Conservation (phyloP, 2,113 vertebrate species). For the Pachycephala philippinensis region DNA sequence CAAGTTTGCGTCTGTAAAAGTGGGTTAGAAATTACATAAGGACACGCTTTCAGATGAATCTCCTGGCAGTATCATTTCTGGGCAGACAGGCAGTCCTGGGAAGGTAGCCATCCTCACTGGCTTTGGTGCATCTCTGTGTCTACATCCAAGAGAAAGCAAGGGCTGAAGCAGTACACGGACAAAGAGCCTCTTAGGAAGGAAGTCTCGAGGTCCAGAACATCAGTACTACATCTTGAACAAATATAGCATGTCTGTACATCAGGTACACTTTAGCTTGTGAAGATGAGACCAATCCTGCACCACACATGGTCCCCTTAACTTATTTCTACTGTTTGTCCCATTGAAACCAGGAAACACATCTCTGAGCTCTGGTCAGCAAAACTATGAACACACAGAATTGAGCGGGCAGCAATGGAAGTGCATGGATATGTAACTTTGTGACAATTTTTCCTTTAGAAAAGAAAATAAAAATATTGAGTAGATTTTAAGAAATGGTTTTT, state of each 20-base stretch:
- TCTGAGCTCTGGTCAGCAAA: background rate
- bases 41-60: accelerated
- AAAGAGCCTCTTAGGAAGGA: background rate
- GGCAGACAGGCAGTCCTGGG: background rate
- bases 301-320: background rate
- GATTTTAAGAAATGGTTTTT: background rate
- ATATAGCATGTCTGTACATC: background rate
- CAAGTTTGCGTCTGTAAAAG: background rate
- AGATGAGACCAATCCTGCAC: background rate
- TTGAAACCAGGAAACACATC: accelerated
- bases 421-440: background rate
- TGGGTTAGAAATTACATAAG: background rate
- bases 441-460: background rate
- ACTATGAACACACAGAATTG: background rate
- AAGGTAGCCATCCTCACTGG: background rate
- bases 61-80: background rate
- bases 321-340: background rate
- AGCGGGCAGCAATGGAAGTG: background rate
- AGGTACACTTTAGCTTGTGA: background rate
- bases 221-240: background rate
- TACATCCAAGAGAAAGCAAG: background rate
- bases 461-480: background rate
- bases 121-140: background rate
- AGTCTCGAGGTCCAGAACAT: background rate
- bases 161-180: background rate